phyloP scores from a whole-genome alignment of 1,140 invertebrate species.

The Brachionus calyciflorus region DNA sequence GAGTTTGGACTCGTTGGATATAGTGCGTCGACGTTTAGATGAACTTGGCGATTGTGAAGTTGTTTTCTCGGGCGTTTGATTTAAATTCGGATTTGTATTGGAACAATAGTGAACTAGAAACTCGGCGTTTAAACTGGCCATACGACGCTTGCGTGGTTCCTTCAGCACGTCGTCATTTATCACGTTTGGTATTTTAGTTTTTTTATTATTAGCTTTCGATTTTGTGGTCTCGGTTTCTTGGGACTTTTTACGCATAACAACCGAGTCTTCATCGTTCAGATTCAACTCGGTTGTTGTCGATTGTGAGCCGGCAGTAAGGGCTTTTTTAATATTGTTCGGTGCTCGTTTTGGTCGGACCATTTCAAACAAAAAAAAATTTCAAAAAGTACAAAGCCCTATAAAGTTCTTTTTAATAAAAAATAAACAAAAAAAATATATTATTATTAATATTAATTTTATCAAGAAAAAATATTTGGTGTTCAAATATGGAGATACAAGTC shows the following conservation, averaged over 20 bases:
- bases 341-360: slow-evolving; percentile 45
- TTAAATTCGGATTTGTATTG: neutral
- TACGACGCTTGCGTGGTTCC: slow-evolving; percentile 17
- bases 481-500: slow-evolving; percentile 42
- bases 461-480: slow-evolving; percentile 24
- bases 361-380: neutral
- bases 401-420: slow-evolving; percentile 14
- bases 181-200: neutral
- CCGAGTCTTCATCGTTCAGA: slow-evolving; percentile 20
- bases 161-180: neutral
- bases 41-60: neutral
- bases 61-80: neutral
- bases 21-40: neutral
- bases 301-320: neutral
- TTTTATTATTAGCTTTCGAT: neutral
- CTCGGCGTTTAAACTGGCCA: slow-evolving; percentile 25
- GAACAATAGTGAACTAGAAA: slow-evolving; percentile 35
- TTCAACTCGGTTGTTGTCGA: slow-evolving; percentile 8
- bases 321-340: slow-evolving; percentile 39
- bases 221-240: neutral
- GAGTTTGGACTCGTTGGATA: slow-evolving; percentile 20
- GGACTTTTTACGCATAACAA: neutral
- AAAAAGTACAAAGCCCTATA: neutral
- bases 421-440: neutral
- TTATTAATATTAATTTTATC: slow-evolving; percentile 15